Evolutionary conservation across 2,113 vertebrate genomes (phyloP), one percentile per base, ranked within the genome.

Genomic region (Caranx ignobilis): DNA sequence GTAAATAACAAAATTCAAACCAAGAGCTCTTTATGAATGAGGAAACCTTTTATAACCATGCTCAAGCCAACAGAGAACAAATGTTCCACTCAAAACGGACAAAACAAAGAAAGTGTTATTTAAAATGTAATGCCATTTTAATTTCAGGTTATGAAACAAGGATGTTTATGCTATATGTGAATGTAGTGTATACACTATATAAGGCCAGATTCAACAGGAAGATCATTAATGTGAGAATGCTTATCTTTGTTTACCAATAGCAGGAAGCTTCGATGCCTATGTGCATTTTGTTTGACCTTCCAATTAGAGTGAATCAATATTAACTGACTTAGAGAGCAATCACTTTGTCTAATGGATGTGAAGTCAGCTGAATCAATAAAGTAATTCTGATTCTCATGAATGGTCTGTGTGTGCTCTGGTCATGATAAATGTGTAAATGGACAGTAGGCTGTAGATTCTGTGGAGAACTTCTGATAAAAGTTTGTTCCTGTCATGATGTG

Each of bases 261-360:
- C 77, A 72, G 68, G 39, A 76, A 85, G 26, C 35, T 43, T 31
- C 2, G 16, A 39, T 21, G 37, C 11, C 26, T 35, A 0, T 72
- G n/a, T 66, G 55, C 48, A 43, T 63, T 62, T 54, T 4, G 0
- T 56, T 50, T 56, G n/a, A 54, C 56, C 3, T 1, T 57, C 56
- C n/a, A 52, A 66, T 60, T 48, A 54, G 15, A 60, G 16, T 6
- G 34, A 76, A 55, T 83, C 85, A 54, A 73, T 77, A 78, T 61
- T 45, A 60, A 41, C 39, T 59, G 41, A 59, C 54, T 66, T 19
- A 35, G 41, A 6, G 26, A 57, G 52, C 64, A 79, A 48, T 75
- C 57, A 43, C 52, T 26, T 26, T 63, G 66, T 11, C 41, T 76
- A 79, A 79, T 66, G 52, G 62, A 67, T 71, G 65, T 34, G 50